Percentiles rank a stretch among this genome's conserved stretches.
Conservation (phyloP, 1,140 invertebrate genomes). For the Camponotus pennsylvanicus region DNA sequence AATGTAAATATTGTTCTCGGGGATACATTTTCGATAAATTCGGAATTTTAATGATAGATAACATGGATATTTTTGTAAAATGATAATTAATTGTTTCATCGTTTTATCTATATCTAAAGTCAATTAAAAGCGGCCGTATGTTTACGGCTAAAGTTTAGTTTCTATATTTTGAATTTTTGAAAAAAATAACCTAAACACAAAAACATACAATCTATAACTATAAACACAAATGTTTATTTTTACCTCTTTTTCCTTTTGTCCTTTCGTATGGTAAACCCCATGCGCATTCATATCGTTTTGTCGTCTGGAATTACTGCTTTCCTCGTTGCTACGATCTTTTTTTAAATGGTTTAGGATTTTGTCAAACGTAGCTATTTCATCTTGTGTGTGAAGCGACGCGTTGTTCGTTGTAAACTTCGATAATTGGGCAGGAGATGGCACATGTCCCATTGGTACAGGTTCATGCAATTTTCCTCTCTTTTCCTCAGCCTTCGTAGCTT, state of each 20-base stretch:
- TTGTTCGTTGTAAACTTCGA: not conserved
- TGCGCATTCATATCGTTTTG: not conserved
- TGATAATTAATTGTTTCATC: too few relatives aligned
- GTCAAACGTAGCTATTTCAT: not conserved
- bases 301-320: not conserved
- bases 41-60: too few relatives aligned
- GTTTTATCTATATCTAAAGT: too few relatives aligned
- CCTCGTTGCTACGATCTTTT: not conserved
- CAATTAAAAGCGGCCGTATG: not conserved
- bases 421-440: too few relatives aligned
- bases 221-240: not conserved
- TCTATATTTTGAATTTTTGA: not conserved
- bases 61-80: too few relatives aligned
- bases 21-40: too few relatives aligned
- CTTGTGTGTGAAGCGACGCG: too few relatives aligned
- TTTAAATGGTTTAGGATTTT: not conserved
- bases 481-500: too few relatives aligned
- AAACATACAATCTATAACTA: not conserved
- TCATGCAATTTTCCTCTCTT: too few relatives aligned
- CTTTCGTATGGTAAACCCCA: not conserved
- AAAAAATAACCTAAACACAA: not conserved
- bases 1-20: too few relatives aligned
- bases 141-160: not conserved
- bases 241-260: not conserved
- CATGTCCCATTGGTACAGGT: too few relatives aligned